Percentiles rank a stretch among this genome's conserved stretches.
phyloP scores from a whole-genome alignment of 64 coral and sea anemone genomes.

The Cladopsammia gracilis region DNA sequence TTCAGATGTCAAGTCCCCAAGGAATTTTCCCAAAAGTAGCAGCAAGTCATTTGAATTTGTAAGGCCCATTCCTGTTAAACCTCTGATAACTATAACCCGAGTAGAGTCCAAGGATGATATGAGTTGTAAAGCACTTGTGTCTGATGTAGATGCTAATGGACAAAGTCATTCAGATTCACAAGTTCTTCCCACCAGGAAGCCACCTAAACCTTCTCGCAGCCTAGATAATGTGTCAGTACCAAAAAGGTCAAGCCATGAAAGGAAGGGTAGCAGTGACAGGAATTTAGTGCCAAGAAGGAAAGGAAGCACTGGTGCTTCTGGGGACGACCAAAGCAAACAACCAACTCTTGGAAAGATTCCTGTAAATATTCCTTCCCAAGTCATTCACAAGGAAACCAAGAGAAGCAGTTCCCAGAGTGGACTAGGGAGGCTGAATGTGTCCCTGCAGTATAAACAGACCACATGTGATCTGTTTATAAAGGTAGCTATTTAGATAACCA shows the following conservation, averaged over 20 bases:
- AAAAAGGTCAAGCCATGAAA: constrained; percentile 47
- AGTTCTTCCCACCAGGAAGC: constrained; percentile 62
- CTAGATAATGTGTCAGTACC: constrained; percentile 66
- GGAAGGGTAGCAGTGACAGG: constrained; percentile 82
- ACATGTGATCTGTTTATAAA: constrained; percentile 97
- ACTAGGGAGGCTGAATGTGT: constrained; percentile 81
- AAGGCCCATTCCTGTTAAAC: constrained; percentile 93
- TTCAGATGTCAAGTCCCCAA: constrained; percentile 75
- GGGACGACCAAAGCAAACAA: constrained; percentile 7
- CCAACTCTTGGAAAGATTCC: constrained; percentile 79
- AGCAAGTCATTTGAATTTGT: constrained; percentile 99
- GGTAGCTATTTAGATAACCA: constrained; percentile 33
- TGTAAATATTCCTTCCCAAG: constrained; percentile 89
- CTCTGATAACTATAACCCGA: constrained; percentile 90
- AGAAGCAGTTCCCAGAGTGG: constrained; percentile 50
- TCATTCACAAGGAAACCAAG: constrained; percentile 83
- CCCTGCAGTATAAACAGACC: constrained; percentile 93
- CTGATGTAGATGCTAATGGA: constrained; percentile 66
- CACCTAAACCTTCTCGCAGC: constrained; percentile 58
- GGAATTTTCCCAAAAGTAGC: constrained; percentile 68
- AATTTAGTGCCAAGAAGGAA: constrained; percentile 46
- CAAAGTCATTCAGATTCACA: constrained; percentile 97
- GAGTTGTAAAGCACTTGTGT: constrained; percentile 73
- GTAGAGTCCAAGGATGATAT: constrained; percentile 94
- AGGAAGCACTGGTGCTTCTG: constrained; percentile 1